Conservation (phyloP, 2,888 invertebrate genomes). For the Pyrgus malvae region DNA sequence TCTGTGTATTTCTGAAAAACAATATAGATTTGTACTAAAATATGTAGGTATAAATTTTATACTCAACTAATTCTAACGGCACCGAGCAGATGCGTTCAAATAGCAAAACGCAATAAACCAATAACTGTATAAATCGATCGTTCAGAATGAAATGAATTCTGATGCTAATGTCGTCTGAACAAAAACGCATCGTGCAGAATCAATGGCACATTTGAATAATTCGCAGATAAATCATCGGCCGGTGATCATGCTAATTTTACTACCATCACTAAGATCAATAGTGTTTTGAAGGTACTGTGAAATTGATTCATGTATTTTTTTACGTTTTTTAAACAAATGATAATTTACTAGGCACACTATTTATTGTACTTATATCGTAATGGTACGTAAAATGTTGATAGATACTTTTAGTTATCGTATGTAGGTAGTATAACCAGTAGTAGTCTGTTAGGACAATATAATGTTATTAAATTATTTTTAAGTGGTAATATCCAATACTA, state of each 20-base stretch:
- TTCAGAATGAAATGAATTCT: slow-evolving; percentile 42
- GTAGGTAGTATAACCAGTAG: too few species aligned
- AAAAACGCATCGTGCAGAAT: slow-evolving; percentile 60
- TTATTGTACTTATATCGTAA: too few species aligned
- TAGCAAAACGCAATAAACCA: slow-evolving; percentile 46
- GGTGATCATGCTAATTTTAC: slow-evolving; percentile 53
- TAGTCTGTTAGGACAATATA: too few species aligned
- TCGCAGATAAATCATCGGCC: slow-evolving; percentile 59
- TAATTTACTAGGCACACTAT: neutral
- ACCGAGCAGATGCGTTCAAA: slow-evolving; percentile 39
- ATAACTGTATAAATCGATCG: slow-evolving; percentile 38
- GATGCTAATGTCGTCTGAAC: slow-evolving; percentile 59
- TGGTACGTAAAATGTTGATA: too few species aligned
- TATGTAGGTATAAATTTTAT: neutral
- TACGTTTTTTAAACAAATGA: neutral
- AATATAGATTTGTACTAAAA: too few species aligned
- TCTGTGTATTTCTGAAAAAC: too few species aligned
- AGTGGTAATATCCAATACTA: too few species aligned
- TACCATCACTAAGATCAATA: slow-evolving; percentile 41
- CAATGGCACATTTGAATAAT: slow-evolving; percentile 68
- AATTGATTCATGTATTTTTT: neutral
- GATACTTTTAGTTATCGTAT: too few species aligned
- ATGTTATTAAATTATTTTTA: too few species aligned
- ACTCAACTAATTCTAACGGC: neutral
- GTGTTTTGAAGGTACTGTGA: slow-evolving; percentile 16